These are phyloP conservation scores for Dascillus cervinus DNA, from an alignment of 2,888 invertebrate species.

Conservation along the genomic window DNA sequence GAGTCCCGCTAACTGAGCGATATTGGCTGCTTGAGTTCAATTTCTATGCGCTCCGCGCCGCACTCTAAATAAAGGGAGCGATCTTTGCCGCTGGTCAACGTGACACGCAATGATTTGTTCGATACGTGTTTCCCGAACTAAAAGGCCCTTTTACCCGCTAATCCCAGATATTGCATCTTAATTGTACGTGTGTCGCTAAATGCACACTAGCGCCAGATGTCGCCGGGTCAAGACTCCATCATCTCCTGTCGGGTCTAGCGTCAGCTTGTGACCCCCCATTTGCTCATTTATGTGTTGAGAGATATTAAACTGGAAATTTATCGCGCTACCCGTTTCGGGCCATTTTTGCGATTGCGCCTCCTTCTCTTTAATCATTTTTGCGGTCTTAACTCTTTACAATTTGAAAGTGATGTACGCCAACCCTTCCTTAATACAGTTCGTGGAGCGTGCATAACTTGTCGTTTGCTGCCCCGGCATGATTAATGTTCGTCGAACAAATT, in stretches of 20 bases:
- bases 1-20: constrained; percentile 32
- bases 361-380: constrained; percentile 19
- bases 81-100: constrained; percentile 32
- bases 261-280: constrained; percentile 42
- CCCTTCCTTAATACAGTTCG: constrained; percentile 19
- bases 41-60: constrained; percentile 40
- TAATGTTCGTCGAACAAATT: constrained; percentile 47
- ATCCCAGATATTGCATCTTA: constrained; percentile 27
- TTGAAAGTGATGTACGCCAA: too few relatives aligned
- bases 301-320: constrained; percentile 44
- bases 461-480: constrained; percentile 32
- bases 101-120: constrained; percentile 41
- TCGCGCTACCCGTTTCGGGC: constrained; percentile 27
- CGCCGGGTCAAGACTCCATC: constrained; percentile 40
- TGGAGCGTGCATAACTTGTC: constrained; percentile 19
- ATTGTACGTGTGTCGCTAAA: constrained; percentile 40
- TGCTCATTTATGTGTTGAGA: constrained; percentile 37
- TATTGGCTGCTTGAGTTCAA: constrained; percentile 40
- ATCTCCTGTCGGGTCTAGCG: constrained; percentile 30
- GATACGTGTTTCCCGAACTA: constrained; percentile 32
- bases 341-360: constrained; percentile 28
- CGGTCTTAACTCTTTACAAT: too few relatives aligned
- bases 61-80: constrained; percentile 33
- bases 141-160: constrained; percentile 14
- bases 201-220: constrained; percentile 34